Evolutionary conservation across 2,113 vertebrate species (phyloP).

Genomic region (Hippocampus comes): DNA sequence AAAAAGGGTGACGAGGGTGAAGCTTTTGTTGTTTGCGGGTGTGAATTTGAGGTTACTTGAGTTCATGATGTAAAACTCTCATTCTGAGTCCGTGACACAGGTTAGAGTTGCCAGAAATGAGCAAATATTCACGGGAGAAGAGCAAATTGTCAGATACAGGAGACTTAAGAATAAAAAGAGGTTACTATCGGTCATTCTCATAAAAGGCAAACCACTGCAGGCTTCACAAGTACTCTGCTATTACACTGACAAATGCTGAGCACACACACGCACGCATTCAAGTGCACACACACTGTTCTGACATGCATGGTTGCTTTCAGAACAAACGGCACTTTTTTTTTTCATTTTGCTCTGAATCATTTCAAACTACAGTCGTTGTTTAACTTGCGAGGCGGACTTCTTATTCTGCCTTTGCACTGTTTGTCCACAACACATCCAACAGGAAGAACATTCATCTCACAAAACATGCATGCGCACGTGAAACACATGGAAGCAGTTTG

Average conservation of each 20-base stretch:
- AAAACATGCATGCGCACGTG: constrained; percentile 6
- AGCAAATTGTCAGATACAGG: background rate
- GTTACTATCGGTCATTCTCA: constrained; percentile 63
- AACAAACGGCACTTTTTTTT: constrained; percentile 5
- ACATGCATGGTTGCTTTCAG: constrained; percentile 11
- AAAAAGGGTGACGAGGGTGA: background rate
- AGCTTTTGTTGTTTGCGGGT: constrained; percentile 12
- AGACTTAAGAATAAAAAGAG: constrained; percentile 51
- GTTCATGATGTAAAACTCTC: background rate
- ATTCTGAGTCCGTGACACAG: background rate
- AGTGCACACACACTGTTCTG: constrained; percentile 14
- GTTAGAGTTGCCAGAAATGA: background rate
- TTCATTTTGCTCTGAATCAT: background rate
- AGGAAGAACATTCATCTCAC: constrained; percentile 16
- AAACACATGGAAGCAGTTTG: background rate
- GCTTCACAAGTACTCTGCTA: constrained; percentile 19
- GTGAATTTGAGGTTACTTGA: background rate
- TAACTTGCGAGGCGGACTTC: background rate
- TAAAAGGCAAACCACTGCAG: constrained; percentile 35
- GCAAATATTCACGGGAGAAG: background rate
- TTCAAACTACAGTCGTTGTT: background rate
- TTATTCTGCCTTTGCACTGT: background rate
- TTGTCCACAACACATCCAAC: constrained; percentile 5
- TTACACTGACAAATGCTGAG: constrained; percentile 30
- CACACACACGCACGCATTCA: constrained; percentile 9